Evolutionary conservation across 2,797 vertebrate species (phyloP).

Genomic region (Sebastes iracundus): DNA sequence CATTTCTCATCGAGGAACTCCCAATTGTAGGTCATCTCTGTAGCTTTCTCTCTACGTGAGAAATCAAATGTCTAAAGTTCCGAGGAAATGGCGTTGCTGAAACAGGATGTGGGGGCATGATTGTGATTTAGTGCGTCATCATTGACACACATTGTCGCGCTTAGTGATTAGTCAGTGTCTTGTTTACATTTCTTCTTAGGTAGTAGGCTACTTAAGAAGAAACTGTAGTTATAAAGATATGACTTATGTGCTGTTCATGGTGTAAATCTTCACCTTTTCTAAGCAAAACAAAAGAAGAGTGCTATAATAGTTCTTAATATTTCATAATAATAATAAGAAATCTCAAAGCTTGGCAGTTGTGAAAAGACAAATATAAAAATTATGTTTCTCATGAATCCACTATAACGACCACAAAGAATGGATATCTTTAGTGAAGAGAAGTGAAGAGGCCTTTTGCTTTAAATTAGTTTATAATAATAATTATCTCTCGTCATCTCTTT

Average conservation of each 20-base stretch:
- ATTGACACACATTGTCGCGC: not conserved
- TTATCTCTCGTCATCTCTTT: not conserved
- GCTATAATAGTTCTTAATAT: not conserved
- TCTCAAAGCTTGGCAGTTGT: not conserved
- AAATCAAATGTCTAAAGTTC: not conserved
- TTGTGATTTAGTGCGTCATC: not conserved
- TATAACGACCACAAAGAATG: not conserved
- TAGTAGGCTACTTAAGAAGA: not conserved
- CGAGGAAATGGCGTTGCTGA: not conserved
- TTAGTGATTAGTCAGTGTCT: too few species aligned
- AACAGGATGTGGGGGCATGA: slow-evolving; percentile 23
- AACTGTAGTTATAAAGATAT: not conserved
- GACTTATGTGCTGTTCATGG: not conserved
- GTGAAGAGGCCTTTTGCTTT: not conserved
- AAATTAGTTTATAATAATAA: not conserved
- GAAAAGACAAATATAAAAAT: not conserved
- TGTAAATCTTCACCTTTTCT: not conserved
- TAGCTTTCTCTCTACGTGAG: not conserved
- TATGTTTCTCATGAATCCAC: not conserved
- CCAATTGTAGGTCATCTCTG: not conserved
- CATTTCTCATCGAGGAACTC: not conserved
- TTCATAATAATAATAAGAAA: not conserved
- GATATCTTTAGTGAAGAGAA: not conserved
- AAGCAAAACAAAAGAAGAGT: not conserved
- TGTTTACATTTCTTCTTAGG: not conserved